These are phyloP conservation scores for Epinephelus awoara DNA, from an alignment of 2,797 vertebrate genomes.

Conservation along the genomic window DNA sequence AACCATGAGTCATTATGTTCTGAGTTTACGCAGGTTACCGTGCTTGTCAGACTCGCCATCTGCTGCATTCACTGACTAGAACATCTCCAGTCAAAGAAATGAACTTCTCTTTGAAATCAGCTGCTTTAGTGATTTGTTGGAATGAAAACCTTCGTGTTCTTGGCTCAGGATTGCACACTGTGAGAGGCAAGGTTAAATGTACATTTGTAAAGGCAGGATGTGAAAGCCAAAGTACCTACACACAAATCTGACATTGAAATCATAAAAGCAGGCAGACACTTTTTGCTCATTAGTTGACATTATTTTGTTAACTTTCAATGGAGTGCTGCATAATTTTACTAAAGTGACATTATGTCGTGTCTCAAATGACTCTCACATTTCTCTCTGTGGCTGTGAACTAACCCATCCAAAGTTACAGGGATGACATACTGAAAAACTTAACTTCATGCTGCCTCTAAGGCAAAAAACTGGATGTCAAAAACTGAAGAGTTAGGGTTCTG, in stretches of 20 bases:
- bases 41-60: neutral
- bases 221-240: neutral
- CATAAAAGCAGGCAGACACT: neutral
- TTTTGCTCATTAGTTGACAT: neutral
- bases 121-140: neutral
- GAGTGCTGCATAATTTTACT: neutral
- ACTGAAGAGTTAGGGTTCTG: slow-evolving; percentile 12
- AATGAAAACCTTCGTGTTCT: slow-evolving; percentile 4
- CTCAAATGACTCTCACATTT: neutral
- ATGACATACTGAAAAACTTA: neutral
- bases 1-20: slow-evolving; percentile 29
- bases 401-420: neutral
- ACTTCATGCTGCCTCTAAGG: neutral
- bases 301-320: neutral
- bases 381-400: neutral
- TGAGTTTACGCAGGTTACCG: slow-evolving; percentile 1
- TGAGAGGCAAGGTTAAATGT: neutral
- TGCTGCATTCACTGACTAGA: slow-evolving; percentile 12
- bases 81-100: neutral
- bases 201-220: neutral
- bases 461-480: slow-evolving; percentile 16
- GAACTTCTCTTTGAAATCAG: neutral
- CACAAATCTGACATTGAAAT: neutral
- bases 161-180: neutral
- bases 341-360: neutral